Conservation (phyloP, 2,888 invertebrate species). For the Pachliopta kotzebuea region DNA sequence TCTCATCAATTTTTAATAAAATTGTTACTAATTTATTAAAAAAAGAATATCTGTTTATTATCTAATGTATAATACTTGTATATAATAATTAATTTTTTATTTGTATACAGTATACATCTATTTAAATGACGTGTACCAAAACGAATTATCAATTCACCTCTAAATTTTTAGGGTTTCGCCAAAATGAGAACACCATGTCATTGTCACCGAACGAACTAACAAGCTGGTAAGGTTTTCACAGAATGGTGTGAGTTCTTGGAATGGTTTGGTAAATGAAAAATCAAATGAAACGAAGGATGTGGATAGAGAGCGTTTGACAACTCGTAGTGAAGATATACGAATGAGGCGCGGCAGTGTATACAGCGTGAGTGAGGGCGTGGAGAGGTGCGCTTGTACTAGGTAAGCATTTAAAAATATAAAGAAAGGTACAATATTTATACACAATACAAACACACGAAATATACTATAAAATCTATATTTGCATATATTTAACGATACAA, state of each 20-base stretch:
- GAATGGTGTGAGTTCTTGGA: conserved; percentile 1
- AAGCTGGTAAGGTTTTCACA: conserved; percentile 5
- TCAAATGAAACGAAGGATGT: conserved; percentile 39
- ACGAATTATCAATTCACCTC: not conserved
- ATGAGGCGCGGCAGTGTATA: conserved; percentile 76
- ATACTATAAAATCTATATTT: not conserved
- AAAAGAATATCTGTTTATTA: not conserved
- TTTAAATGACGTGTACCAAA: not conserved
- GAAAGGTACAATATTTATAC: no score
- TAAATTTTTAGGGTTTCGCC: not conserved
- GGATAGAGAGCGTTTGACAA: conserved; percentile 58
- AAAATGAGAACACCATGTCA: conserved; percentile 15
- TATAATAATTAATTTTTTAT: not conserved
- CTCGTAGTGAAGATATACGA: conserved; percentile 51
- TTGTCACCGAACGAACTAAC: not conserved
- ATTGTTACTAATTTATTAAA: not conserved
- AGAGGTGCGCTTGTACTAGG: conserved; percentile 74
- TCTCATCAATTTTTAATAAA: not conserved
- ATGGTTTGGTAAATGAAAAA: conserved; percentile 22
- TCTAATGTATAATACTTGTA: not conserved
- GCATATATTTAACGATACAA: not conserved
- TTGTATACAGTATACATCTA: no score
- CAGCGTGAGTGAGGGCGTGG: conserved; percentile 75
- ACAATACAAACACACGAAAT: no score
- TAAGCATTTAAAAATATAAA: conserved; percentile 33